These are phyloP conservation scores for Salpingus planirostris DNA, from an alignment of 2,888 invertebrate species.

Conservation along the genomic window DNA sequence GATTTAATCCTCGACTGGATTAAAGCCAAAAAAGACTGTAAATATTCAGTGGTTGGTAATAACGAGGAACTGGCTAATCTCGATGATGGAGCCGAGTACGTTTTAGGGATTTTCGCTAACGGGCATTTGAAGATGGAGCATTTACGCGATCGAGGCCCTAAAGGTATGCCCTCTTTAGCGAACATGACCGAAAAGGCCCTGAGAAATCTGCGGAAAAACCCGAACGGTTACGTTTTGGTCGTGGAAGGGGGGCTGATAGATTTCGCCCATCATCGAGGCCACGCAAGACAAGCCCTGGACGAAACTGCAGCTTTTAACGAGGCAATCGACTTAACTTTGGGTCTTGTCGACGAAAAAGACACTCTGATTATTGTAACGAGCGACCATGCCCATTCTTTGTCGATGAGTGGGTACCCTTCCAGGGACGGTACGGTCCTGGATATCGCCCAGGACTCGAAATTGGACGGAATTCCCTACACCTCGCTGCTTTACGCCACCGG, in stretches of 20 bases:
- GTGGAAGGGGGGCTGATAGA: conserved; percentile 84
- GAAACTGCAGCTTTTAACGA: conserved; percentile 73
- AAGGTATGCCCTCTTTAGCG: conserved; percentile 67
- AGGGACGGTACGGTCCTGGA: conserved; percentile 37
- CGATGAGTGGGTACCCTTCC: conserved; percentile 68
- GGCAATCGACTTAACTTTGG: conserved; percentile 60
- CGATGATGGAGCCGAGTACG: conserved; percentile 59
- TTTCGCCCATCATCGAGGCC: conserved; percentile 76
- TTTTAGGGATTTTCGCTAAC: conserved; percentile 74
- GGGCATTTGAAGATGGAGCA: conserved; percentile 69
- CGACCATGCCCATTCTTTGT: conserved; percentile 73
- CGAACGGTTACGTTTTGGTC: conserved; percentile 56
- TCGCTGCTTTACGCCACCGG: conserved; percentile 72
- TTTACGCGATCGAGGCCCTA: conserved; percentile 52
- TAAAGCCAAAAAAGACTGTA: conserved; percentile 38
- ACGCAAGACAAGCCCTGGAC: conserved; percentile 64
- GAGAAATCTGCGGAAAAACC: conserved; percentile 54
- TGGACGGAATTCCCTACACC: conserved; percentile 62
- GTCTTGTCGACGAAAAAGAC: conserved; percentile 43
- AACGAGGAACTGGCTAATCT: conserved; percentile 55
- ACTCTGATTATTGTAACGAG: conserved; percentile 80
- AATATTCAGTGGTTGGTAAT: conserved; percentile 57
- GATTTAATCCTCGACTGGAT: conserved; percentile 70
- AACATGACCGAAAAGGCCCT: conserved; percentile 75
- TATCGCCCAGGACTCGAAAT: conserved; percentile 41